Base-by-base conservation (phyloP, 2,113 vertebrate genomes). In the Apeltes quadracus region DNA sequence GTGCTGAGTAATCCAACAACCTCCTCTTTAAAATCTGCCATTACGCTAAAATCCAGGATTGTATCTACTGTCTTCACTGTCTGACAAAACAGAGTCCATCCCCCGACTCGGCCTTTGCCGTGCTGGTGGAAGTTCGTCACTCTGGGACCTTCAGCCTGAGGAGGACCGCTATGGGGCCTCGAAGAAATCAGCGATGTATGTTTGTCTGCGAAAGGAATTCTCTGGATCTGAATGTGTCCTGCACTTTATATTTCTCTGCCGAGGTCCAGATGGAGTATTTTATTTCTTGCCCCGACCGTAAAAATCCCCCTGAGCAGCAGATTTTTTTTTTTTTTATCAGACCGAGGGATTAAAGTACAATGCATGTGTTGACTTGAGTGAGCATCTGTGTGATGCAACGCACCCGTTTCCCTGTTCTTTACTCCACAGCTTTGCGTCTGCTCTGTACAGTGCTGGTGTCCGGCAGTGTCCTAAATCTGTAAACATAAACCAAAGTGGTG, bases 221-320 rank as follows among this genome's bases (percentile, higher is more conserved):
- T 91, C 91, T 91, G 94, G 91, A 88, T 88, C 91, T 94, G 94
- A 95, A 94, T 93, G 93, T 94, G 95, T 97, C 91, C 93, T 95
- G 97, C 96, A 98, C 97, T 98, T 98, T 98, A 97, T 94, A 95
- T 94, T 93, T 93, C 88, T 79, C 44, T 58, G 27, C 59, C 23
- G 15, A 64, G 12, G 48, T 39, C 5, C 27, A 69, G n/a, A 58
- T 62, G 14, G 41, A 57, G 43, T 72, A 67, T 81, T 57, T 72
- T n/a, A 75, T n/a, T 54, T 68, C 46, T 13, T 25, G 22, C 46
- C 51, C 11, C n/a, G 69, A 3, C 3, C 32, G 1, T 48, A 20
- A 36, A 69, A 71, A 72, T 63, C 61, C 36, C 25, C 44, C 5
- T 61, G 46, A 55, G 38, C 1, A 61, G 67, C 25, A 22, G 23